Base-by-base conservation (phyloP, 1,140 invertebrate species). In the Elymnias hypermnestra region DNA sequence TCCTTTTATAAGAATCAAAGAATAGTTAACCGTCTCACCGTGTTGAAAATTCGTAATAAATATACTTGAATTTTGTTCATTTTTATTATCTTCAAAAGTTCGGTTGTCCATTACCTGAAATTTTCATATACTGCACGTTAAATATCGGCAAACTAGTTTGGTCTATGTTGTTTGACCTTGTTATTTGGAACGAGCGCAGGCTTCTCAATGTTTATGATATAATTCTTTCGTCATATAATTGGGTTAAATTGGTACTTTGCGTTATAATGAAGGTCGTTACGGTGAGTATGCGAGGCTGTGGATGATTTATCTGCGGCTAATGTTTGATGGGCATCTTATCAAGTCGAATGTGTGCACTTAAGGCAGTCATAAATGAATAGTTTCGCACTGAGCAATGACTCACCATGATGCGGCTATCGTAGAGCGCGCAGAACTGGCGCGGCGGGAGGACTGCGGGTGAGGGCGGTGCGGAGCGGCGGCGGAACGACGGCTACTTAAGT, bases 71-170 rank as follows among this genome's bases (percentile, higher is more conserved):
- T 68, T 74, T 52, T 73, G 62, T 14, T 83, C 75, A 50, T 75
- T 72, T 61, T 78, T 71, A 53, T 69, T 73, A 33, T 76, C 73
- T 54, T 82, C 75, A 46, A 57, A 66, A 28, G 51, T 66, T 53
- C 71, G 66, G 72, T 81, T 83, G 67, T 85, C 79, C 82, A 85
- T 85, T 59, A 82, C 82, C 82, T 83, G 82, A 78, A 85, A 63
- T 60, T 39, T 51, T 44, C 35, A 45, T 45, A 40, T 45, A 52
- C 21, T 52, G 21, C 28, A 38, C 19, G 21, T 45, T 45, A 52
- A 40, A 45, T 19, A 45, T 33, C 15, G 9, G 19, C 35, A 44
- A 19, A 29, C 21, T 43, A 29, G 13, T n/a, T 39, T 23, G 29
- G 14, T 12, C 29, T 38, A 19, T 29, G 42, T 51, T 29, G 14